A percentile compares a stretch with the other conserved stretches of the same genome.
These are phyloP conservation scores for Orestias chungarensis DNA, from an alignment of 2,797 vertebrate species.

Conservation along the genomic window DNA sequence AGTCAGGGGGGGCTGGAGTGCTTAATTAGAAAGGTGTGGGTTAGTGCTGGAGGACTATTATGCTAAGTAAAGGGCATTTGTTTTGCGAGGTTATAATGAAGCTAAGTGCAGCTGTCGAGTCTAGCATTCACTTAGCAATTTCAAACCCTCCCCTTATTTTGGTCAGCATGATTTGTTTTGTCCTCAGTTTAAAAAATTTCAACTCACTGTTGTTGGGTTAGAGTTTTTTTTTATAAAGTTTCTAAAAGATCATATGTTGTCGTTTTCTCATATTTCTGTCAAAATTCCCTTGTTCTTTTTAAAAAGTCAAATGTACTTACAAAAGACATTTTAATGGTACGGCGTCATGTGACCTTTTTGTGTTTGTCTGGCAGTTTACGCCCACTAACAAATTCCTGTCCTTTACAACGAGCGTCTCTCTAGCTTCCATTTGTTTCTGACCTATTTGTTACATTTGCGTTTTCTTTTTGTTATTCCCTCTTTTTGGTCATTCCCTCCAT, in stretches of 20 bases:
- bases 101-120: slow-evolving; percentile 52
- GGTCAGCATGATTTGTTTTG: slow-evolving; percentile 14
- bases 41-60: slow-evolving; percentile 56
- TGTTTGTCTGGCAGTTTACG: not conserved
- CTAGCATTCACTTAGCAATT: slow-evolving; percentile 35
- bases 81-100: slow-evolving; percentile 48
- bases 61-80: slow-evolving; percentile 56
- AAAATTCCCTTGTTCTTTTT: not conserved
- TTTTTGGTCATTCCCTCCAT: slow-evolving; percentile 23
- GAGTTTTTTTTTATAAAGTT: slow-evolving; percentile 6
- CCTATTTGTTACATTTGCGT: not conserved
- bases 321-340: not conserved
- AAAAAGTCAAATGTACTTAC: not conserved
- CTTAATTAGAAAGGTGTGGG: slow-evolving; percentile 57
- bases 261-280: not conserved
- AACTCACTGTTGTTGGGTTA: not conserved
- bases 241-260: not conserved
- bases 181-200: not conserved
- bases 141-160: slow-evolving; percentile 27
- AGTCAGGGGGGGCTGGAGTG: slow-evolving; percentile 27
- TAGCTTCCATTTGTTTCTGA: not conserved
- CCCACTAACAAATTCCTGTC: not conserved
- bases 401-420: not conserved
- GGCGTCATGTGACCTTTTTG: not conserved
- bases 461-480: slow-evolving; percentile 4